A percentile compares a stretch with the other conserved stretches of the same genome.
Evolutionary conservation across 2,113 vertebrate genomes (phyloP).

Genomic region (Paraplagusia blochii): DNA sequence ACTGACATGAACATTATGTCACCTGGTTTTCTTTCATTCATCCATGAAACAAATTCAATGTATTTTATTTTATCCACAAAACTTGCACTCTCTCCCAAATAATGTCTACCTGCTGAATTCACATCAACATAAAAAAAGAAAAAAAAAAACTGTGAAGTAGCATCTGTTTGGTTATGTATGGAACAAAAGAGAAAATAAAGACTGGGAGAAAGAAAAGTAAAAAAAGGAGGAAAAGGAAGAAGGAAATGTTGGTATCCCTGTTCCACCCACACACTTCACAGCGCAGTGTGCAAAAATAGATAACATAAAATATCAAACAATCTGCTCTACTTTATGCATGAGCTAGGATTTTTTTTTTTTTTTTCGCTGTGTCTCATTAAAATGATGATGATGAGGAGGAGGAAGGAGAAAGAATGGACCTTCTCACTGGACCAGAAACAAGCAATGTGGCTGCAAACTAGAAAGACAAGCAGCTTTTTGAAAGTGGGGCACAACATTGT

Average conservation of each 20-base stretch:
- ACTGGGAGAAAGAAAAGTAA: too few relatives aligned
- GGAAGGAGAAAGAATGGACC: constrained; percentile 24
- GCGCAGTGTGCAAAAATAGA: constrained; percentile 48
- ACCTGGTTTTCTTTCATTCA: too few relatives aligned
- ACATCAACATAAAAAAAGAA: constrained; percentile 13
- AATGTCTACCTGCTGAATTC: constrained; percentile 31
- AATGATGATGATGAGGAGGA: constrained; percentile 8
- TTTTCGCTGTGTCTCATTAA: constrained; percentile 57
- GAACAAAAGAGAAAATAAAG: constrained; percentile 11
- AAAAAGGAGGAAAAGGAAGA: too few relatives aligned
- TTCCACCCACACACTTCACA: constrained; percentile 56
- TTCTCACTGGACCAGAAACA: constrained; percentile 33
- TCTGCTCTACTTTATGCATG: constrained; percentile 50
- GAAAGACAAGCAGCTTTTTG: neutral
- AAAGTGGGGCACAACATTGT: constrained; percentile 34
- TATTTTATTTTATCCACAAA: constrained; percentile 2
- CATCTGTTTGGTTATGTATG: constrained; percentile 44
- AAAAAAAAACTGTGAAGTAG: constrained; percentile 16
- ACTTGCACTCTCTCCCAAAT: neutral
- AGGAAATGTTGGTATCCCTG: constrained; percentile 10
- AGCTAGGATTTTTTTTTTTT: constrained; percentile 48
- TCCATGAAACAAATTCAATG: constrained; percentile 9
- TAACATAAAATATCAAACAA: constrained; percentile 32
- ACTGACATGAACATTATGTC: too few relatives aligned
- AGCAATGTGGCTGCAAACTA: neutral